Evolutionary conservation across 1,140 invertebrate genomes (phyloP).

Genomic region (Drosophila carrolli): DNA sequence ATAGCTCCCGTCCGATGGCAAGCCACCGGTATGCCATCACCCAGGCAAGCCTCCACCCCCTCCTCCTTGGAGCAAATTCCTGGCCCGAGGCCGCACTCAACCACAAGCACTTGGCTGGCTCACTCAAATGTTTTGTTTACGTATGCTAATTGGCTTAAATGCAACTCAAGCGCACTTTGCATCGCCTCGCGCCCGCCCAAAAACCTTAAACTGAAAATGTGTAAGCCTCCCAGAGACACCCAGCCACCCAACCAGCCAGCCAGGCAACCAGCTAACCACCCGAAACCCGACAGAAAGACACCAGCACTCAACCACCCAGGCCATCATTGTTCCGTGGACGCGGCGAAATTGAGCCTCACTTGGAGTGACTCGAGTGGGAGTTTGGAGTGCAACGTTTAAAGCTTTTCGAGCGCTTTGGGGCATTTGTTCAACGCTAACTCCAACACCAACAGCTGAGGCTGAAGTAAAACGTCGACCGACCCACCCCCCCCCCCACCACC

Average conservation of each 20-base stretch:
- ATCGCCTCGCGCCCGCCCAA: slow-evolving; percentile 62
- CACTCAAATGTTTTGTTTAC: slow-evolving; percentile 83
- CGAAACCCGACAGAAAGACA: slow-evolving; percentile 7
- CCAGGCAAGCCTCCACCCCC: neutral
- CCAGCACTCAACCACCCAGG: slow-evolving; percentile 12
- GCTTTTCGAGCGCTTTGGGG: slow-evolving; percentile 79
- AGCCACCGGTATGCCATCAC: neutral
- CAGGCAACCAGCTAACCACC: neutral
- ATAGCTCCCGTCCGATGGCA: slow-evolving; percentile 31
- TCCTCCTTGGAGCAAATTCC: slow-evolving; percentile 17
- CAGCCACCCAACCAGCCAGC: neutral
- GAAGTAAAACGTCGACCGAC: neutral
- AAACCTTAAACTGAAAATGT: slow-evolving; percentile 57
- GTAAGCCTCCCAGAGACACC: neutral
- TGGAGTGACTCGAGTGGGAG: slow-evolving; percentile 56
- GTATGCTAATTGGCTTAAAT: slow-evolving; percentile 83
- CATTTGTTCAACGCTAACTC: slow-evolving; percentile 73
- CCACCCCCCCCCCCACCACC: neutral
- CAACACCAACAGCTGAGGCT: slow-evolving; percentile 37
- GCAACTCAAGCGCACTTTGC: slow-evolving; percentile 80
- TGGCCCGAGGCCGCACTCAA: slow-evolving; percentile 60
- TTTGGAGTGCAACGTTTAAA: slow-evolving; percentile 68
- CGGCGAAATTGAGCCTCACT: slow-evolving; percentile 71
- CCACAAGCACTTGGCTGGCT: slow-evolving; percentile 76
- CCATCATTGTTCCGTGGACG: slow-evolving; percentile 70